Evolutionary conservation across 2,797 vertebrate species (phyloP), one percentile per base, ranked within the genome.

Genomic region (Smutsia gigantea): DNA sequence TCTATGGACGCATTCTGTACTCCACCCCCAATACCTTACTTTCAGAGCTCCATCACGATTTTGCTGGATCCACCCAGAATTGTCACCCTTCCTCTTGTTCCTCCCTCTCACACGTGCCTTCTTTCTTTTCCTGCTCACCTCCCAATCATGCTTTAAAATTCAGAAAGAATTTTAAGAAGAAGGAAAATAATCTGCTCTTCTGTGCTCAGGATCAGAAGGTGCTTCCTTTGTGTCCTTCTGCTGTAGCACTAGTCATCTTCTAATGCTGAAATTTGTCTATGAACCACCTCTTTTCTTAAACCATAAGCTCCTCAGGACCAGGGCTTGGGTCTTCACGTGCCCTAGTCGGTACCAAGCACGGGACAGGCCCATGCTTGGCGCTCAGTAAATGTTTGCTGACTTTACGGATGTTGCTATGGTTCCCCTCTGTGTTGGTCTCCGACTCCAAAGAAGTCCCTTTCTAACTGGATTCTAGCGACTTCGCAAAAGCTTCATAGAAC

Each of bases 401-500:
- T 78, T 74, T 63, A 53, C 42, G 75, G 19, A 29, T 72, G 46
- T 81, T 89, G 55, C 5, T 53, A 12, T 34, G 21, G 3, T 71
- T 21, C 18, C 57, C 21, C 34, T 14, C n/a, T 90, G 6, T 51
- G 5, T 63, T 85, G 66, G 12, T 88, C 31, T 86, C 25, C 83
- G 59, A 95, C 2, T 27, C 17, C 13, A 31, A 51, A 69, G 19
- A 0, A 84, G 5, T 37, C 92, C 11, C 78, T 89, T 87, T 55
- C 12, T 25, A 87, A 53, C 1, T 71, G 25, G 13, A 95, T 83
- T 92, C 18, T 71, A 82, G 59, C 3, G 85, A 42, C 29, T 84
- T 91, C 39, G 83, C 37, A 74, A 84, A 91, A 71, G 13, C 19
- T 75, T 79, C 77, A 25, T 59, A 81, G 17, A 83, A 66, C 15